These are phyloP conservation scores for Megaceryle alcyon DNA, from an alignment of 2,797 vertebrate species.

Conservation along the genomic window DNA sequence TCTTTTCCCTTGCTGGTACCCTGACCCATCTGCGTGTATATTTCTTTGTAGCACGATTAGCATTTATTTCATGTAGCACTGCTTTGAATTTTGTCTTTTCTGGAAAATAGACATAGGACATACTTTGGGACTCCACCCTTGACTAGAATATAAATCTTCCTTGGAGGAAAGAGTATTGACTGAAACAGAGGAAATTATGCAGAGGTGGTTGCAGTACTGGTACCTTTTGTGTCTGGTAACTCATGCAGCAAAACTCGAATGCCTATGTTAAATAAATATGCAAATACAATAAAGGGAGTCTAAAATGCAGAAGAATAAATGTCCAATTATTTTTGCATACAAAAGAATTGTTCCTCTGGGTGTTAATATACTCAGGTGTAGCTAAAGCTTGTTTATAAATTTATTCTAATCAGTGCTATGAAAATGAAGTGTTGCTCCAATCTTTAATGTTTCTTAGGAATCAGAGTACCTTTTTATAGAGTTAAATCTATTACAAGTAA, in stretches of 20 bases:
- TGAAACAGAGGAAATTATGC: not conserved
- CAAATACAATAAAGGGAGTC: not conserved
- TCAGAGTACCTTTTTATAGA: not conserved
- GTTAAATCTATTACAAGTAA: constrained; percentile 20
- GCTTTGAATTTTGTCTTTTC: not conserved
- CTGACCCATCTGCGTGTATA: not conserved
- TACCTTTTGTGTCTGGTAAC: not conserved
- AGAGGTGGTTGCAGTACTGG: not conserved
- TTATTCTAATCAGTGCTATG: constrained; percentile 41
- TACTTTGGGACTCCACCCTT: not conserved
- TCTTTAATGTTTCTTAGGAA: constrained; percentile 38
- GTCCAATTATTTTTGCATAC: not conserved
- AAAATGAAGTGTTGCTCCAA: not conserved
- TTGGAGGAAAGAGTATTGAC: not conserved
- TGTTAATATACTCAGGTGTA: not conserved
- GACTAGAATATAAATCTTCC: not conserved
- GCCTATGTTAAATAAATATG: not conserved
- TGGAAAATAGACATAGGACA: not conserved
- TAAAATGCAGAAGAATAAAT: not conserved
- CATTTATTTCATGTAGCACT: not conserved
- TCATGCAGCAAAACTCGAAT: not conserved
- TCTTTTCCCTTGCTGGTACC: not conserved
- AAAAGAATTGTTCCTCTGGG: not conserved
- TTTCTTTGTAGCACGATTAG: not conserved
- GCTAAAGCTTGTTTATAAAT: not conserved